Base-by-base conservation (phyloP, 2,888 invertebrate species). In the Colostygia pectinataria region DNA sequence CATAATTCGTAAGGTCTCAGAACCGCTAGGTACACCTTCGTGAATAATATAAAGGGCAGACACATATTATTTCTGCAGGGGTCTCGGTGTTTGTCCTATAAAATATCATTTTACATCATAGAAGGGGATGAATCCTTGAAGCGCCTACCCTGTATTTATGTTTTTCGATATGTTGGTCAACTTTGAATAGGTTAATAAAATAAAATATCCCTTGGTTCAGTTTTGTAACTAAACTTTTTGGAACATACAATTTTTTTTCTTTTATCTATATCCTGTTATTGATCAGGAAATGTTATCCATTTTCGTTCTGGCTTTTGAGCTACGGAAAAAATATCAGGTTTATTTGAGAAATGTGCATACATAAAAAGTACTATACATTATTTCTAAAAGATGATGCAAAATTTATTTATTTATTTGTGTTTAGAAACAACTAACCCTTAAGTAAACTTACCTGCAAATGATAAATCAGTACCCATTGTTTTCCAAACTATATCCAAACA, bases 31-130 rank as follows among this genome's bases (percentile, higher is more conserved):
- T n/a, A 80, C 74, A 83, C 80, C 80, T 86, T 80, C 79, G 78
- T 87, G 83, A 89, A 89, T 88, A 83, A 86, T 88, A 86, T 83
- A 87, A 71, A 64, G 57, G 66, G 63, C 65, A 79, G 77, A 77
- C 75, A 77, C 77, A 73, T 83, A 83, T 83, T 85, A 86, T 86
- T 84, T 87, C 87, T 84, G 82, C 73, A 78, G 69, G 82, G 81
- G 78, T 74, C 70, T 67, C 68, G 53, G 58, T 72, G 78, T 80
- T 81, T 78, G 79, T 77, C 71, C 75, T 71, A 79, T 80, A 82
- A 80, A 84, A 83, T 82, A 83, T 77, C 66, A 75, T 78, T 73
- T 71, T 67, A 63, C 68, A 71, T 50, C 66, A 63, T 59, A 57
- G 67, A 70, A 67, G 65, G 68, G 71, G 67, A 70, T 59, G 62